These are phyloP conservation scores for Cephus nigrinus DNA, from an alignment of 2,888 invertebrate genomes.

Conservation along the genomic window DNA sequence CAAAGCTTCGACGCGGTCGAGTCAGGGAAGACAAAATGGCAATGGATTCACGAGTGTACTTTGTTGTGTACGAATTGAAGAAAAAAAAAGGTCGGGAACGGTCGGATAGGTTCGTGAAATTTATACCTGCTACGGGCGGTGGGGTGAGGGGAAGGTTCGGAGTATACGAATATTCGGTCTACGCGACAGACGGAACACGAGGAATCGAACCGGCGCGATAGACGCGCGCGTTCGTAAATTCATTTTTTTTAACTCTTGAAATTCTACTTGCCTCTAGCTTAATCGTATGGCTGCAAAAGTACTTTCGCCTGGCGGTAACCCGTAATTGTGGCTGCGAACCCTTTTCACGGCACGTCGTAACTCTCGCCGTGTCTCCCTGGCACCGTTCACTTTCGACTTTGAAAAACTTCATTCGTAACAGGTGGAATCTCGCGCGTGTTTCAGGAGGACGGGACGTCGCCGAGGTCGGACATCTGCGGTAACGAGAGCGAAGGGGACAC, in stretches of 20 bases:
- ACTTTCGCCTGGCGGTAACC: background rate
- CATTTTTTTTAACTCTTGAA: background rate
- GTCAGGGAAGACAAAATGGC: background rate
- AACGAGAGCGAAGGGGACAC: conserved; percentile 62
- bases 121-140: background rate
- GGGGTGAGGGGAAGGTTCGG: background rate
- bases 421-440: conserved; percentile 27
- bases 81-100: background rate
- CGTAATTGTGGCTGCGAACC: background rate
- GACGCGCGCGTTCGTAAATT: background rate
- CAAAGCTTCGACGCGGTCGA: background rate
- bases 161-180: background rate
- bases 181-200: background rate
- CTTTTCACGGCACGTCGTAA: background rate
- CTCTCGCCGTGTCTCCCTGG: background rate
- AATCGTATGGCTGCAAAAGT: background rate
- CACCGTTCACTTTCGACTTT: background rate
- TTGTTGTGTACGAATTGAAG: background rate
- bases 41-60: background rate
- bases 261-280: background rate
- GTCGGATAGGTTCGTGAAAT: background rate
- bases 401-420: background rate
- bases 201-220: background rate
- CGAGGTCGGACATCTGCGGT: conserved; percentile 60
- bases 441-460: conserved; percentile 60